phyloP scores from a whole-genome alignment of 2,797 vertebrate genomes.

The Peromyscus attwateri region DNA sequence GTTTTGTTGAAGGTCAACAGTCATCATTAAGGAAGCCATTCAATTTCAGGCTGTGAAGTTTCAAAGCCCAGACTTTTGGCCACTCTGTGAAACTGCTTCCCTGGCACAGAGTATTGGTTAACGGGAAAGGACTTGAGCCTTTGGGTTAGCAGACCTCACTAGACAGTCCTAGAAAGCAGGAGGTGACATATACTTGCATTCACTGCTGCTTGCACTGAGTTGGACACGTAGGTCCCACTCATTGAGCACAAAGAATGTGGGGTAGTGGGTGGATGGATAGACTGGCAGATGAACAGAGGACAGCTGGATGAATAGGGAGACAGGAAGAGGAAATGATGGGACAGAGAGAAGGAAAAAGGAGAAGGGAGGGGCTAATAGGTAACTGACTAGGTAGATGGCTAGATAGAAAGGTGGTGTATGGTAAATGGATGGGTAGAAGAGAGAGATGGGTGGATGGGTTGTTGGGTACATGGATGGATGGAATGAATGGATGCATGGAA shows the following conservation, averaged over 20 bases:
- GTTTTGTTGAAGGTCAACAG: slow-evolving; percentile 19
- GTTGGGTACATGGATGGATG: neutral
- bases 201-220: neutral
- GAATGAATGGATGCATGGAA: neutral
- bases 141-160: neutral
- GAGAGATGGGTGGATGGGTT: neutral
- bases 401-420: neutral
- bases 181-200: neutral
- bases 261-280: neutral
- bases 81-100: neutral
- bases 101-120: neutral
- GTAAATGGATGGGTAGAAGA: neutral
- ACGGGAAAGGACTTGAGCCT: neutral
- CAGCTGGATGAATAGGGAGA: neutral
- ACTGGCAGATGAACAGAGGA: neutral
- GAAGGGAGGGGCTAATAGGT: neutral
- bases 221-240: neutral
- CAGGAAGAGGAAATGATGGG: neutral
- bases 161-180: neutral
- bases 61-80: neutral
- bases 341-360: too few relatives aligned
- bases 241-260: neutral
- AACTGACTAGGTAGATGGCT: neutral
- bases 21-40: neutral
- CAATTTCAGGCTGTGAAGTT: neutral